Evolutionary conservation across 2,113 vertebrate species (phyloP), one percentile per base, ranked within the genome.

Genomic region (Colossoma macropomum): DNA sequence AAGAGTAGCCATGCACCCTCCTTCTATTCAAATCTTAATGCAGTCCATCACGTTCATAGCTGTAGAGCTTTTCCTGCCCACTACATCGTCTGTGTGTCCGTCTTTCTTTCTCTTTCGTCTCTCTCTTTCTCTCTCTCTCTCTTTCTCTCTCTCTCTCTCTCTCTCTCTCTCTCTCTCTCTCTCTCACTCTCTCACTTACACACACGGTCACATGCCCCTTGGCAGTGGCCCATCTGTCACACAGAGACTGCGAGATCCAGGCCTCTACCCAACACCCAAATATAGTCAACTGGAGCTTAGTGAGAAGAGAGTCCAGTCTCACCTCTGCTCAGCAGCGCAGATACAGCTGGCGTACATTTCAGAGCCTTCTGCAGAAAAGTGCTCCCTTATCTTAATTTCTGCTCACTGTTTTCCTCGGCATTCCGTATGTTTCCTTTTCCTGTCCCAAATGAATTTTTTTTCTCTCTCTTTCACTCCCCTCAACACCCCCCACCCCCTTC

Each of bases 151-250:
- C 60, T 10, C 15, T n/a, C 48, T 50, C 34, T n/a, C 56, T 30
- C 45, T 15, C 17, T 73, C 74, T 28, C 75, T 10, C 72, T 75
- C 3, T 30, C 52, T 77, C 62, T 19, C 54, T 34, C 66, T n/a
- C 78, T 74, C 84, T 63, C 73, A 86, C 76, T 73, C 73, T 77
- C 71, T 85, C 80, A 86, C 65, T 68, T 81, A 71, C 80, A 87
- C 82, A 83, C 90, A 86, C 89, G 85, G 84, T 89, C 91, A 89
- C 90, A 91, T 91, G 88, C 85, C 87, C 90, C 85, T 90, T 93
- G 93, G 91, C 93, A 90, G 82, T 28, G 81, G 78, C 89, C 92
- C 93, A 93, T 93, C 92, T 93, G 92, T 93, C 93, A 93, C 89
- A 92, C 89, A 87, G 88, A 89, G 89, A 90, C 89, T 84, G 83